Percentiles rank a stretch among this genome's conserved stretches.
These are phyloP conservation scores for Protobothrops mucrosquamatus DNA, from an alignment of 2,113 vertebrate species.

Conservation along the genomic window DNA sequence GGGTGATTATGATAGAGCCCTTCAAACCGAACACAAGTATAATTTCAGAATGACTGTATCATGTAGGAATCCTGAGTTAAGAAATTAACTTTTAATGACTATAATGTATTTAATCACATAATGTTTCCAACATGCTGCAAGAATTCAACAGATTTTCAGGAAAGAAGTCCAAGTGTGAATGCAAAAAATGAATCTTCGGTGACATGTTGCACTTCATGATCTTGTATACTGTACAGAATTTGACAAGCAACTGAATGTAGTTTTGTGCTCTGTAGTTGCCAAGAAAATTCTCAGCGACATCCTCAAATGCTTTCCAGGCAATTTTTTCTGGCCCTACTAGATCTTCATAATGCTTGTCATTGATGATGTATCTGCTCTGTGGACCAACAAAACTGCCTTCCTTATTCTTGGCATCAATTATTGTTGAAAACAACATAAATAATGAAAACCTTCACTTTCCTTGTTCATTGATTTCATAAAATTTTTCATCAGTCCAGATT, in stretches of 20 bases:
- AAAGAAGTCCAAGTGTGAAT: not conserved
- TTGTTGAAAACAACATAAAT: not conserved
- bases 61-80: not conserved
- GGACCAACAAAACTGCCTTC: not conserved
- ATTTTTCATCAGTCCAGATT: not conserved
- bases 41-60: not conserved
- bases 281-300: not conserved
- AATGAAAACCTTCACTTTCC: not conserved
- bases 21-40: not conserved
- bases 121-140: not conserved
- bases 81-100: not conserved
- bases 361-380: not conserved
- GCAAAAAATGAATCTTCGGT: not conserved
- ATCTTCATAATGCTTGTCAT: not conserved
- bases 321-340: not conserved
- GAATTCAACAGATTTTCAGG: not conserved
- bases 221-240: not conserved
- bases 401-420: not conserved
- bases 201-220: not conserved
- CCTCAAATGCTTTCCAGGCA: not conserved
- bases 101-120: not conserved
- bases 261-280: not conserved
- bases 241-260: not conserved
- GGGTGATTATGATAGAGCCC: not conserved
- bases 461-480: not conserved